phyloP scores from a whole-genome alignment of 2,113 vertebrate species.

The Malaclemys terrapin region DNA sequence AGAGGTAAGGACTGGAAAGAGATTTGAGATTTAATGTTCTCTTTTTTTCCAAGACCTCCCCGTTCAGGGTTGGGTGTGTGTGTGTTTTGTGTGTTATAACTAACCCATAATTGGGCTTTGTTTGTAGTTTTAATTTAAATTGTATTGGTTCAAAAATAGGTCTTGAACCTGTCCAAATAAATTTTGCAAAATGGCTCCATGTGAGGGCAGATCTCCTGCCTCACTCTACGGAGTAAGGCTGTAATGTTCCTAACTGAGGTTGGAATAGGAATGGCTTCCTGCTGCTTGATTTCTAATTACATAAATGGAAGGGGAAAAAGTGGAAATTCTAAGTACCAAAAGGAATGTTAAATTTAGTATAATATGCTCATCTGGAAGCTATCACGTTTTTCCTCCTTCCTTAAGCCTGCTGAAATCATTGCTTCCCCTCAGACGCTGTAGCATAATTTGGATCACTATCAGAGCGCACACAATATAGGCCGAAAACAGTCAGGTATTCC shows the following conservation, averaged over 20 bases:
- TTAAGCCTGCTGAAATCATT: constrained; percentile 65
- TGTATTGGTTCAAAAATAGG: constrained; percentile 47
- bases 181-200: constrained; percentile 39
- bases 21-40: neutral
- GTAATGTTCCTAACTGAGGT: neutral
- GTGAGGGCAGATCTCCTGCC: constrained; percentile 7
- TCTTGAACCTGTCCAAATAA: constrained; percentile 72
- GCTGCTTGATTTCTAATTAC: constrained; percentile 74
- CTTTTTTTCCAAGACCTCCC: constrained; percentile 33
- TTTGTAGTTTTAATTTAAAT: constrained; percentile 70
- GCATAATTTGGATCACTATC: neutral
- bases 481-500: constrained; percentile 50
- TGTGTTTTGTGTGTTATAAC: neutral
- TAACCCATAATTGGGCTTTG: constrained; percentile 42
- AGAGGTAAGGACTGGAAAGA: neutral
- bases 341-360: constrained; percentile 78
- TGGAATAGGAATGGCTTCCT: constrained; percentile 66
- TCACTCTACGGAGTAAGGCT: neutral
- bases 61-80: neutral
- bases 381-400: constrained; percentile 75
- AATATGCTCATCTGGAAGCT: constrained; percentile 82
- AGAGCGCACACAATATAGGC: constrained; percentile 43
- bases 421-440: constrained; percentile 6
- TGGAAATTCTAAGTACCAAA: constrained; percentile 77
- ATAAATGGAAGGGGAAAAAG: constrained; percentile 68